A percentile compares a stretch with the other conserved stretches of the same genome.
phyloP scores from a whole-genome alignment of 2,888 invertebrate genomes.

The Julus scandinavius region DNA sequence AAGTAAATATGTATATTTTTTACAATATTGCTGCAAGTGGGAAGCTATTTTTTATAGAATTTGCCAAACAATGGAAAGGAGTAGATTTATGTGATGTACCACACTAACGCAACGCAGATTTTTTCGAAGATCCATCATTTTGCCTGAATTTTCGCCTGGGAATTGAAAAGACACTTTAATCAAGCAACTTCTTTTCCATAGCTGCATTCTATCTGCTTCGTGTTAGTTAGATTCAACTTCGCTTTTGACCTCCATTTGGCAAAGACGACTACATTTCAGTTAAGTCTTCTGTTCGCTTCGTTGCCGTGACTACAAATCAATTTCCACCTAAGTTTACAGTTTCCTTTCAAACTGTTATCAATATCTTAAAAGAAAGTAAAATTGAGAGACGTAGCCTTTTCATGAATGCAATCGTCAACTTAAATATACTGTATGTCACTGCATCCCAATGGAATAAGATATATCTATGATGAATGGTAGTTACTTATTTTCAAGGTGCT shows the following conservation, averaged over 20 bases:
- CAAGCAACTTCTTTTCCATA: neutral
- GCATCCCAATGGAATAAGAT: neutral
- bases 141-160: neutral
- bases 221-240: slow-evolving; percentile 8
- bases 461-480: neutral
- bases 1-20: neutral
- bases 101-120: neutral
- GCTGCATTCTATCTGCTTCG: neutral
- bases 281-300: neutral
- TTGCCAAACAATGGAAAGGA: neutral
- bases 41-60: neutral
- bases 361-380: neutral
- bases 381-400: neutral
- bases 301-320: slow-evolving; percentile 36
- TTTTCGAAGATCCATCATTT: slow-evolving; percentile 28
- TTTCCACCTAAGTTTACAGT: neutral
- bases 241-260: neutral
- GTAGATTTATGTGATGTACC: neutral
- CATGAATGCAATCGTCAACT: neutral
- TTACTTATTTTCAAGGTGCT: neutral
- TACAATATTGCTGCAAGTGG: too few relatives aligned
- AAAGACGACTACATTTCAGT: neutral
- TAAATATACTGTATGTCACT: neutral
- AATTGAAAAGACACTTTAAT: slow-evolving; percentile 31
- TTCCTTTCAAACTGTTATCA: neutral